Evolutionary conservation across 2,888 invertebrate genomes (phyloP), one percentile per base, ranked within the genome.

Genomic region (Drosophila glabriapex): DNA sequence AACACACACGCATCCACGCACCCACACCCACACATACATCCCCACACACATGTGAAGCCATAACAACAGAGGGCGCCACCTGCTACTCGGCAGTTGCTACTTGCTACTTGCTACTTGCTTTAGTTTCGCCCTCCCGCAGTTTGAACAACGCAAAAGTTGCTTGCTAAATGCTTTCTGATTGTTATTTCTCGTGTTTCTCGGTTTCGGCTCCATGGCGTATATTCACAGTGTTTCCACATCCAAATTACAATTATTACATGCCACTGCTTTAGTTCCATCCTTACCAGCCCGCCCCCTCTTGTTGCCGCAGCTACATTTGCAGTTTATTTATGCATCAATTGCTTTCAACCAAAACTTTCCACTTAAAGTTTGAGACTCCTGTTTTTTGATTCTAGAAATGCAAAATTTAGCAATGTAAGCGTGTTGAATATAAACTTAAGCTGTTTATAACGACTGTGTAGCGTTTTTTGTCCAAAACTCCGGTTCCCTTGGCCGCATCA

Each of bases 141-240:
- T 63, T 28, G 76, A 66, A 60, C 71, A 76, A 63, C 62, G 73
- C 65, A 67, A 85, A 83, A 87, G 85, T 89, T 85, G 80, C 74
- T 78, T 89, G 88, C 84, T 92, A 92, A 92, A 92, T 91, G 90
- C 83, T 92, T 91, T 90, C 85, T 89, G 92, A 91, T 92, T 91
- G 90, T 85, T 91, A 83, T 91, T 90, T 91, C 89, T 89, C 91
- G 90, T 92, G 90, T 91, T 85, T 64, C 76, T 71, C 56, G 56
- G 62, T 54, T 39, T 22, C 66, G 53, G 22, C 55, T 63, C 50
- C 64, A 71, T 53, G 60, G 69, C 68, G 22, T 12, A 66, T 76
- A 70, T 76, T 80, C 74, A 61, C 61, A 60, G 67, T 76, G 70
- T 75, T 81, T 73, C 82, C 80, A 70, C 68, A 69, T 68, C 65